Percentiles rank a stretch among this genome's conserved stretches.
Evolutionary conservation across 2,113 vertebrate species (phyloP).

Genomic region (Nesoenas mayeri): DNA sequence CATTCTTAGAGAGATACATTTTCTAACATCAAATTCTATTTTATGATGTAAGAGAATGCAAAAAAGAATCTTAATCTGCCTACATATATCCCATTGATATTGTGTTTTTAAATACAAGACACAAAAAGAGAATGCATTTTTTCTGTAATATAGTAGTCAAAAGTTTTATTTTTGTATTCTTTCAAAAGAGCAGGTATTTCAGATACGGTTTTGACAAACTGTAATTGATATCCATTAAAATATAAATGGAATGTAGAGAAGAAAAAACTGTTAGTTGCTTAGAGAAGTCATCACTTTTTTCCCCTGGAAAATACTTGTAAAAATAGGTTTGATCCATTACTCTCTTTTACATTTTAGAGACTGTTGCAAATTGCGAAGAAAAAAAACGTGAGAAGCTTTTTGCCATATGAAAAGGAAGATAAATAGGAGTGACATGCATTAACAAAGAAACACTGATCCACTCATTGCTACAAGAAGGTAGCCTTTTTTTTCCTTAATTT

Average conservation of each 20-base stretch:
- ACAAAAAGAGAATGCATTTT: not conserved
- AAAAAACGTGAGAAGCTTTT: not conserved
- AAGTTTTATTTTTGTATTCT: not conserved
- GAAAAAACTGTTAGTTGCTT: not conserved
- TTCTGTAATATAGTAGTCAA: not conserved
- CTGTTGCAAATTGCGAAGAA: not conserved
- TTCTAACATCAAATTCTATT: not conserved
- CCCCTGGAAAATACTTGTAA: not conserved
- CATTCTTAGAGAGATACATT: not conserved
- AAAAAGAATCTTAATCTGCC: not conserved
- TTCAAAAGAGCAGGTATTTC: not conserved
- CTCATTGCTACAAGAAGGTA: not conserved
- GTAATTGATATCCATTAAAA: conserved; percentile 38
- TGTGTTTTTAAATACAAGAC: not conserved
- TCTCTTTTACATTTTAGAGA: not conserved
- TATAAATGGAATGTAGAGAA: not conserved
- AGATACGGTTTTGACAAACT: not conserved
- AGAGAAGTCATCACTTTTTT: not conserved
- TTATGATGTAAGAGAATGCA: not conserved
- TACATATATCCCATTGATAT: not conserved
- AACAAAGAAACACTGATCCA: not conserved
- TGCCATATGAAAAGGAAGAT: not conserved
- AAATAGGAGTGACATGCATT: not conserved
- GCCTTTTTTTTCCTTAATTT: not conserved
- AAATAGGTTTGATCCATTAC: not conserved